Base-by-base conservation (phyloP, 2,797 vertebrate genomes). In the Acanthurus tractus region DNA sequence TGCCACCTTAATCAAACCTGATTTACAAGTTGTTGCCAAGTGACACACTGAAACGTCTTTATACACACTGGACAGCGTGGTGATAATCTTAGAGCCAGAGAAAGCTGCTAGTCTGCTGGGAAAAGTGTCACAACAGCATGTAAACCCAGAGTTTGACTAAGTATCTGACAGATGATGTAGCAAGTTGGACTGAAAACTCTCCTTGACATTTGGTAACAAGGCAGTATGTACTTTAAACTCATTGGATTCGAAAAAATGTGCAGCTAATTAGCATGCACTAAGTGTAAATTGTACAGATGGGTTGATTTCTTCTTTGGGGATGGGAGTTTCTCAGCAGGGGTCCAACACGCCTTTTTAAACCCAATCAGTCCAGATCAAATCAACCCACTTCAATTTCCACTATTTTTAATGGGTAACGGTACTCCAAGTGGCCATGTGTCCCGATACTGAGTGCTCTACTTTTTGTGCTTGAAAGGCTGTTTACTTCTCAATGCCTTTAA, bases 1-100 rank as follows among this genome's bases (percentile, higher is more conserved):
- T 40, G 9, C 38, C 29, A 40, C 11, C 42, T 52, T 20, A 18
- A 23, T 67, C 10, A 20, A 72, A 67, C 48, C 40, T 49, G 23
- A 74, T 55, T 75, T 48, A 59, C n/a, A 38, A 68, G 42, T 73
- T 58, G 58, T 68, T 44, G 81, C 15, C 42, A 48, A 63, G n/a
- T 45, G n/a, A 59, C 56, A 23, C 18, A 36, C 12, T 25, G 69
- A 17, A 68, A 49, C 20, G 72, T n/a, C 50, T 44, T 46, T 56
- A 68, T 44, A 67, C 45, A 58, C 17, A 49, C 15, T n/a, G 45
- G 67, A 57, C 45, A 77, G 49, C 14, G 22, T 61, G 42, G 49
- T 54, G 46, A 25, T 70, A 29, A 46, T 76, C 38, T 53, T 20
- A 8, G 18, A 48, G 44, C 38, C 22, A 50, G n/a, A 50, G 2